Percentiles rank a stretch among this genome's conserved stretches.
These are phyloP conservation scores for Odiellus spinosus DNA, from an alignment of 2,888 invertebrate species.

Conservation along the genomic window DNA sequence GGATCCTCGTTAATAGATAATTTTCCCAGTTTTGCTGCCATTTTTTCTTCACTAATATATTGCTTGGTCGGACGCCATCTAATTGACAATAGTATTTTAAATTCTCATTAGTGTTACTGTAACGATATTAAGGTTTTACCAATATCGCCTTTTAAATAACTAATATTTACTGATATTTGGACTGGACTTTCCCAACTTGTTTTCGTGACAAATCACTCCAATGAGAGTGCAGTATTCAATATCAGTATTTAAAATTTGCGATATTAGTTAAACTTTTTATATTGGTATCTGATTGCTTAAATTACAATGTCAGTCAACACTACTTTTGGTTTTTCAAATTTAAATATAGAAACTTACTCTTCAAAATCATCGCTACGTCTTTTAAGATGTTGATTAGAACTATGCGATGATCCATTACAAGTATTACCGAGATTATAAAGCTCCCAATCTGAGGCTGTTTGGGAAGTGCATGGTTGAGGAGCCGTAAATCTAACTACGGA, in stretches of 20 bases:
- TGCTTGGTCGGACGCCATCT: slow-evolving; percentile 14
- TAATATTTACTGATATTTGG: too few species aligned
- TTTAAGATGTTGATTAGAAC: slow-evolving; percentile 10
- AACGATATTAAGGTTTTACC: too few species aligned
- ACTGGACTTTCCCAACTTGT: too few species aligned
- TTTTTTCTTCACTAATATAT: slow-evolving; percentile 20
- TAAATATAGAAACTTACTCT: background rate
- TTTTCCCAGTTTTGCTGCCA: slow-evolving; percentile 16
- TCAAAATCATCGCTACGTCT: slow-evolving; percentile 9
- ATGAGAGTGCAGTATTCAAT: too few species aligned
- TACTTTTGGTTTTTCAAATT: background rate
- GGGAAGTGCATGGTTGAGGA: slow-evolving; percentile 19
- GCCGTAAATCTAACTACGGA: slow-evolving; percentile 7
- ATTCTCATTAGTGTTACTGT: too few species aligned
- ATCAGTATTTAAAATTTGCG: background rate
- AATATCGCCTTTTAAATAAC: too few species aligned
- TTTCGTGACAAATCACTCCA: too few species aligned
- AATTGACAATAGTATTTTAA: too few species aligned
- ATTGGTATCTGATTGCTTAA: too few species aligned
- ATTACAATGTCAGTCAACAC: background rate
- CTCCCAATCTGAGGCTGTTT: slow-evolving; percentile 19
- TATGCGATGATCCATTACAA: background rate
- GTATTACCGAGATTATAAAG: slow-evolving; percentile 11
- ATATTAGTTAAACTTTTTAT: background rate
- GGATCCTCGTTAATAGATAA: background rate